A percentile compares a stretch with the other conserved stretches of the same genome.
These are phyloP conservation scores for Ammodytes dubius DNA, from an alignment of 2,113 vertebrate genomes.

Conservation along the genomic window DNA sequence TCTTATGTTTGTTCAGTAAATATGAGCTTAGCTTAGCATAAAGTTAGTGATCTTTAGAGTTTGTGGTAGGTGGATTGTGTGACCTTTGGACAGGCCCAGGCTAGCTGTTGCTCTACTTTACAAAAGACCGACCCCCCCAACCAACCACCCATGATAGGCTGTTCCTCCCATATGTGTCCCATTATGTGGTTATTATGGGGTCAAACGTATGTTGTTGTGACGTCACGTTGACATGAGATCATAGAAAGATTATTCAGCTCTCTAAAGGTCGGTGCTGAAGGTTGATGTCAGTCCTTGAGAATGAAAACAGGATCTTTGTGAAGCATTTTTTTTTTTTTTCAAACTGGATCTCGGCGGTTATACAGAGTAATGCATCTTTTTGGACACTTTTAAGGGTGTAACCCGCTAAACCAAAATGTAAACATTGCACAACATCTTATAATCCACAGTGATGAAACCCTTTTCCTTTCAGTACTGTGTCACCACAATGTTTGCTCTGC, in stretches of 20 bases:
- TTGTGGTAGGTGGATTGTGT: neutral
- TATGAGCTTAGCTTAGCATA: neutral
- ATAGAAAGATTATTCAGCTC: neutral
- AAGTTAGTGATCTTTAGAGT: neutral
- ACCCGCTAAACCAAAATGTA: neutral
- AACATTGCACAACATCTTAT: neutral
- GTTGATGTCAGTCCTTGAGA: neutral
- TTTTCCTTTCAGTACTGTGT: neutral
- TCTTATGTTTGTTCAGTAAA: neutral
- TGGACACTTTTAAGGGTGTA: too few relatives aligned
- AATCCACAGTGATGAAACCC: neutral
- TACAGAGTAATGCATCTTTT: neutral
- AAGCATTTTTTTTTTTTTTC: neutral
- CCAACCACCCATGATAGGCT: neutral
- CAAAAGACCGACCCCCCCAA: too few relatives aligned
- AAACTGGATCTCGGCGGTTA: neutral
- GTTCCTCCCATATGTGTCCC: constrained; percentile 8
- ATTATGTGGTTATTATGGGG: constrained; percentile 14
- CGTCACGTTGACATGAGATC: neutral
- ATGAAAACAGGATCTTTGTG: neutral
- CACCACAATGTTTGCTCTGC: neutral
- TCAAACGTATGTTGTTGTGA: neutral
- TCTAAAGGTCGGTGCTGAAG: neutral
- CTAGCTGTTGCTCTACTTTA: neutral
- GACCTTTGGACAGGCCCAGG: neutral